A percentile compares a stretch with the other conserved stretches of the same genome.
phyloP scores from a whole-genome alignment of 2,888 invertebrate genomes.

The Girardia tigrina region DNA sequence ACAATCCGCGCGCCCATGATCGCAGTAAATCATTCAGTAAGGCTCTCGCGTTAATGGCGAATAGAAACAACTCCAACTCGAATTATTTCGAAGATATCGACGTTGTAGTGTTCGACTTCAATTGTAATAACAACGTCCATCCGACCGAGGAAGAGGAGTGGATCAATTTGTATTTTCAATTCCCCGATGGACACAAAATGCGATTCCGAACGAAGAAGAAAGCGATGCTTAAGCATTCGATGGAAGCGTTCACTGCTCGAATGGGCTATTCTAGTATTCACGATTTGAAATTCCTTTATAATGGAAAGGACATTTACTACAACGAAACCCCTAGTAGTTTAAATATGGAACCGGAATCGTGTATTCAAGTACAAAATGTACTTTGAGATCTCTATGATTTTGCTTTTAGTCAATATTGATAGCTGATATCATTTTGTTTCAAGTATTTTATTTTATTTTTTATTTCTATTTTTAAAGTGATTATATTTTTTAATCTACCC shows the following conservation, averaged over 20 bases:
- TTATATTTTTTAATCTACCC: no score
- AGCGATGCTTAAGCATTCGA: neutral
- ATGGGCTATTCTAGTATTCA: constrained; percentile 11
- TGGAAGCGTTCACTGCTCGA: constrained; percentile 4
- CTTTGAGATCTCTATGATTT: no score
- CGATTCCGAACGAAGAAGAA: neutral
- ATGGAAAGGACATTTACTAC: neutral
- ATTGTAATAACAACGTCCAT: neutral
- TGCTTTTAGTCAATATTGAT: no score
- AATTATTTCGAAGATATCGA: neutral
- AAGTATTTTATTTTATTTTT: no score
- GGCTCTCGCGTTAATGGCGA: neutral
- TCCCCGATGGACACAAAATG: constrained; percentile 8
- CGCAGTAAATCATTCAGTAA: constrained; percentile 7
- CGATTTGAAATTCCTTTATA: constrained; percentile 23
- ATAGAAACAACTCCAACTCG: neutral
- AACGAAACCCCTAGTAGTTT: neutral
- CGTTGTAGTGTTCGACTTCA: neutral
- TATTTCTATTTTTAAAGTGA: no score
- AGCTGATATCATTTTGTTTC: no score
- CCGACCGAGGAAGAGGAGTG: neutral
- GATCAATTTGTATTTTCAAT: constrained; percentile 13
- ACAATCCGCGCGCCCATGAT: neutral
- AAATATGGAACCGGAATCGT: neutral
- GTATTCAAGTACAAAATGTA: constrained; percentile 6